These are phyloP conservation scores for Amia ocellicauda DNA, from an alignment of 2,113 vertebrate species.

Conservation along the genomic window DNA sequence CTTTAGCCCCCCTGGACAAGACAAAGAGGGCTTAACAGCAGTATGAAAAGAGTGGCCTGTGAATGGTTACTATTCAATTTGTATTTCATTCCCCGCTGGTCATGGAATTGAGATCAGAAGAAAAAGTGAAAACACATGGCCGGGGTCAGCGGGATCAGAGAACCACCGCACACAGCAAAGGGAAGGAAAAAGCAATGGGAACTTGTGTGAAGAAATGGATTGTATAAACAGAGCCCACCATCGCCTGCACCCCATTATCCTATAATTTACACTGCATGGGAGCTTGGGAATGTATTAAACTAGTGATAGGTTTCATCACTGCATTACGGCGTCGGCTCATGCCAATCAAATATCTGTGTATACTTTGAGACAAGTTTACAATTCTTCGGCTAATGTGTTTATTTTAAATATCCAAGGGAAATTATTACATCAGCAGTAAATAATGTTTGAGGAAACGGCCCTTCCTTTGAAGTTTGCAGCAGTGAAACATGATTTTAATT, in stretches of 20 bases:
- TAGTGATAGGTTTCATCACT: constrained; percentile 74
- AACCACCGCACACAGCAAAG: constrained; percentile 94
- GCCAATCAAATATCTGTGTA: constrained; percentile 83
- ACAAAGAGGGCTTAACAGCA: constrained; percentile 89
- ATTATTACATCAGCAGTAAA: constrained; percentile 87
- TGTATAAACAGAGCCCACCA: constrained; percentile 95
- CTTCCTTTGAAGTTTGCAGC: constrained; percentile 76
- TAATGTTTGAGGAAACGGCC: constrained; percentile 67
- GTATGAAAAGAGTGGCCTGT: constrained; percentile 89
- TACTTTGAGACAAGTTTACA: constrained; percentile 83
- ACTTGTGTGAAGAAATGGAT: constrained; percentile 94
- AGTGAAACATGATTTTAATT: constrained; percentile 83
- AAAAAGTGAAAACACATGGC: constrained; percentile 99
- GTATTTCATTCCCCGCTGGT: constrained; percentile 99
- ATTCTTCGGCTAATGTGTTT: constrained; percentile 95
- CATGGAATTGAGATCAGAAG: constrained; percentile 99
- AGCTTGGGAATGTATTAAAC: constrained; percentile 82
- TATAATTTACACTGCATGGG: constrained; percentile 95
- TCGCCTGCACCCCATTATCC: constrained; percentile 94
- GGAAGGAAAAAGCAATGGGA: constrained; percentile 83
- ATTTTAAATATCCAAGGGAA: constrained; percentile 93
- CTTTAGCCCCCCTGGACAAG: constrained; percentile 71
- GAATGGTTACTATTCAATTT: constrained; percentile 99
- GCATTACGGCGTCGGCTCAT: constrained; percentile 66
- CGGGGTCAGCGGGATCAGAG: constrained; percentile 96